Evolutionary conservation across 2,888 invertebrate genomes (phyloP).

Genomic region (Drosophila cognata): DNA sequence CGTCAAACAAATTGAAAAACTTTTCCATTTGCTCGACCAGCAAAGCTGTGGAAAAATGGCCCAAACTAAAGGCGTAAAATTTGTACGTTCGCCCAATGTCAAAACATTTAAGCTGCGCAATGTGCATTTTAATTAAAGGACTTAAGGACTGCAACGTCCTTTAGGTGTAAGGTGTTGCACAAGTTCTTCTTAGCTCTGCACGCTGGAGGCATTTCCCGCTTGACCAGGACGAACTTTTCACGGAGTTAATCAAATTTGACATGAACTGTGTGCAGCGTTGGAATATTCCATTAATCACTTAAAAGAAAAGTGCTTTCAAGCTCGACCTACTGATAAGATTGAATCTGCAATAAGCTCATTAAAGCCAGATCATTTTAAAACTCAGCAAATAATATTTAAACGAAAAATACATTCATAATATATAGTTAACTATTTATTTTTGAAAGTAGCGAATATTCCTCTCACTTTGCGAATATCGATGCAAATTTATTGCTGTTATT

Average conservation of each 20-base stretch:
- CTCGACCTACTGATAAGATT: neutral
- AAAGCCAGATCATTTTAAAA: neutral
- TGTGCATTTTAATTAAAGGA: constrained; percentile 72
- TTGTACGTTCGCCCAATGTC: constrained; percentile 50
- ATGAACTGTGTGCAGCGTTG: neutral
- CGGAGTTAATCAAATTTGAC: constrained; percentile 8
- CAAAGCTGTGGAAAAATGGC: constrained; percentile 58
- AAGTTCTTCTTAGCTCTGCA: constrained; percentile 17
- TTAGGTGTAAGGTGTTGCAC: constrained; percentile 21
- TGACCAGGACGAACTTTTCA: constrained; percentile 2
- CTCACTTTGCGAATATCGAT: neutral
- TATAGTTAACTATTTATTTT: neutral
- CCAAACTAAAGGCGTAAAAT: constrained; percentile 53
- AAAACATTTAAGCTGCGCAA: constrained; percentile 46
- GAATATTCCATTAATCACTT: neutral
- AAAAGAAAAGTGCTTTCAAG: neutral
- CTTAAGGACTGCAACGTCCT: constrained; percentile 50
- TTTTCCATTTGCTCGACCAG: constrained; percentile 70
- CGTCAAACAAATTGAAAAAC: constrained; percentile 78
- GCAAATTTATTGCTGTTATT: neutral
- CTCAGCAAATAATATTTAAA: neutral
- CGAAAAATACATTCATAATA: neutral
- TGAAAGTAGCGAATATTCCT: neutral
- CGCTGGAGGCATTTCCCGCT: constrained; percentile 9
- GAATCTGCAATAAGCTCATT: neutral